Percentiles rank a stretch among this genome's conserved stretches.
phyloP scores from a whole-genome alignment of 1,140 invertebrate species.

The Sycobia sp. region DNA sequence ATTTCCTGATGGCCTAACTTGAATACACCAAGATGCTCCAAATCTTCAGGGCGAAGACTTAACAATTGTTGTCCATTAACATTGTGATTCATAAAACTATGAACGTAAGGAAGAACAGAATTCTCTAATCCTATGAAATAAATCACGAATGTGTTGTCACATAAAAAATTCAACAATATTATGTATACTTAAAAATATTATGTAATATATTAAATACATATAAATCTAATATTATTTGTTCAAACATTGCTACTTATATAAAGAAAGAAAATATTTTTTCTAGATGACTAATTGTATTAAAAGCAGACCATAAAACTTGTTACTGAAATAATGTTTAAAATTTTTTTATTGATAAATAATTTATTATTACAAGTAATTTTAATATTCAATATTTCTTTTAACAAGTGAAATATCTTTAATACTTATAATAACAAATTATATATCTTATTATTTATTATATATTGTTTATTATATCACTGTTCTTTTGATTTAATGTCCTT shows the following conservation, averaged over 20 bases:
- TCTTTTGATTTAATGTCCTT: no score
- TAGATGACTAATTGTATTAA: neutral
- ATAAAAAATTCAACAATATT: neutral
- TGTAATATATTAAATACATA: neutral
- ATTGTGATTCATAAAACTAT: slow-evolving; percentile 79
- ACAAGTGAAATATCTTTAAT: no score
- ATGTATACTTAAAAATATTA: neutral
- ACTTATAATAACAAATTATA: no score
- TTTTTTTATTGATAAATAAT: no score
- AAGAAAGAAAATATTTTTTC: neutral
- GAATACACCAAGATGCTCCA: slow-evolving; percentile 82
- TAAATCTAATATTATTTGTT: neutral
- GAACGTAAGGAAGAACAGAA: slow-evolving; percentile 79
- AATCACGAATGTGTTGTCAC: no score
- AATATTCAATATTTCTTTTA: no score
- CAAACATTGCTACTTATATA: neutral
- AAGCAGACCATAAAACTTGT: neutral
- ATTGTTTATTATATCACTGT: no score
- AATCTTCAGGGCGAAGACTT: slow-evolving; percentile 81
- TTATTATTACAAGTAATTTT: no score
- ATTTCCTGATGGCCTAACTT: slow-evolving; percentile 92
- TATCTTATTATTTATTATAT: no score
- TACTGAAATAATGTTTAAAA: no score
- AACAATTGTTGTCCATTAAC: slow-evolving; percentile 84
- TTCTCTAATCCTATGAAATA: slow-evolving; percentile 75